Evolutionary conservation across 2,888 invertebrate genomes (phyloP).

Genomic region (Galerucella nymphaeae): DNA sequence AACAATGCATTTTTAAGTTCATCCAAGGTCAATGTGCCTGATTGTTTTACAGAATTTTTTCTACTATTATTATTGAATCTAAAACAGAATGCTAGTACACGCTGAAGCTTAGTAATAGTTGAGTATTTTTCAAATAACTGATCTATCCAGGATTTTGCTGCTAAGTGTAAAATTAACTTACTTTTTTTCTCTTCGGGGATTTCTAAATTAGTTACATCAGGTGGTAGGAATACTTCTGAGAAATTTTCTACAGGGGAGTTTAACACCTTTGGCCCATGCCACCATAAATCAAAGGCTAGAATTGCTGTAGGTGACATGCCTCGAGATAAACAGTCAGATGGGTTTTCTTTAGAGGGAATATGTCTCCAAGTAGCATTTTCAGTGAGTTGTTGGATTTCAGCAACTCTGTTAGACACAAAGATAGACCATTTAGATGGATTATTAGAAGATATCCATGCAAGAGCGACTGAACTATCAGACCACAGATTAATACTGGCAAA

Average conservation of each 20-base stretch:
- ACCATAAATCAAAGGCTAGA: constrained; percentile 2
- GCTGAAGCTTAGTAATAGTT: too few species aligned
- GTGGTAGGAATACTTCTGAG: constrained; percentile 1
- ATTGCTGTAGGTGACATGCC: constrained; percentile 2
- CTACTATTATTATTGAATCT: too few species aligned
- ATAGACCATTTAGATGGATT: constrained; percentile 7
- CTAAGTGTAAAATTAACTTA: too few species aligned
- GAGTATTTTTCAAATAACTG: too few species aligned
- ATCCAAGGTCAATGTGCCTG: too few species aligned
- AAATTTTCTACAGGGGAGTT: constrained; percentile 11
- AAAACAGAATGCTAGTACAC: too few species aligned
- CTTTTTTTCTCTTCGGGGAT: neutral
- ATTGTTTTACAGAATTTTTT: too few species aligned
- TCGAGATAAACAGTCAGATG: constrained; percentile 9
- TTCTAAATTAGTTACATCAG: neutral
- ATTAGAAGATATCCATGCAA: constrained; percentile 2
- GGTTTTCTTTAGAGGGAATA: neutral
- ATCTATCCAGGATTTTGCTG: too few species aligned
- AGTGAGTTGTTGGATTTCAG: constrained; percentile 12
- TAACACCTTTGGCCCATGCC: neutral
- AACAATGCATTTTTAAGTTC: too few species aligned
- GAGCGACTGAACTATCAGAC: constrained; percentile 5
- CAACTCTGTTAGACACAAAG: constrained; percentile 15
- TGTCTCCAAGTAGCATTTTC: constrained; percentile 8
- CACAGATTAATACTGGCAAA: constrained; percentile 15